A percentile compares a stretch with the other conserved stretches of the same genome.
Evolutionary conservation across 2,888 invertebrate species (phyloP).

Genomic region (Spisula solida): DNA sequence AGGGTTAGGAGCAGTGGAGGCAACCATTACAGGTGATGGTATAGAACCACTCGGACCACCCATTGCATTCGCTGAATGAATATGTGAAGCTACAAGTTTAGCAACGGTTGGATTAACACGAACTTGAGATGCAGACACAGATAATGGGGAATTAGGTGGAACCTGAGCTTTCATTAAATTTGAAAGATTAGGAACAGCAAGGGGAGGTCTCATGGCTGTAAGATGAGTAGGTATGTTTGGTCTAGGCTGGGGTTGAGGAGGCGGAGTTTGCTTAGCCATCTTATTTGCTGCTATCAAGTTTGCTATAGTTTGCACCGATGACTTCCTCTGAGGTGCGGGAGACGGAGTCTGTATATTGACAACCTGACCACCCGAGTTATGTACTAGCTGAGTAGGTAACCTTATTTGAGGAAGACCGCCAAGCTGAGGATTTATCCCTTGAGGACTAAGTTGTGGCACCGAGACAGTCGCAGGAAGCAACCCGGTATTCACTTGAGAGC

Average conservation of each 20-base stretch:
- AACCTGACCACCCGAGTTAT: slow-evolving; percentile 44
- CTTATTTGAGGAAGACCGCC: slow-evolving; percentile 47
- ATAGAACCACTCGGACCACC: not conserved
- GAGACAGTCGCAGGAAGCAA: slow-evolving; percentile 29
- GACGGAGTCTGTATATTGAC: slow-evolving; percentile 41
- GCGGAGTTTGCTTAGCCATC: slow-evolving; percentile 44
- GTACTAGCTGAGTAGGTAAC: slow-evolving; percentile 43
- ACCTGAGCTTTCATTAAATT: slow-evolving; percentile 71
- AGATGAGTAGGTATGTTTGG: slow-evolving; percentile 39
- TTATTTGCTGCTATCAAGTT: slow-evolving; percentile 66
- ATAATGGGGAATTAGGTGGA: slow-evolving; percentile 49
- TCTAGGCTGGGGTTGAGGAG: slow-evolving; percentile 35
- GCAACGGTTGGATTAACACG: slow-evolving; percentile 69
- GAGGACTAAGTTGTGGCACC: slow-evolving; percentile 48
- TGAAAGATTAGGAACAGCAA: slow-evolving; percentile 42
- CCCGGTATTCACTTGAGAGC: slow-evolving; percentile 37
- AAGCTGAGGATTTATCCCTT: slow-evolving; percentile 46
- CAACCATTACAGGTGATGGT: not conserved
- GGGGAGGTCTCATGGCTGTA: slow-evolving; percentile 15
- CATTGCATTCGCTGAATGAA: slow-evolving; percentile 55
- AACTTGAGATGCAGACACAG: slow-evolving; percentile 59
- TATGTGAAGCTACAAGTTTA: slow-evolving; percentile 64
- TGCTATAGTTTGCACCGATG: slow-evolving; percentile 66
- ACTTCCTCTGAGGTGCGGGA: slow-evolving; percentile 40
- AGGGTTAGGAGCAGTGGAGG: slow-evolving; percentile 59